phyloP scores from a whole-genome alignment of 2,888 invertebrate species.

The Acanthosepion lycidas region DNA sequence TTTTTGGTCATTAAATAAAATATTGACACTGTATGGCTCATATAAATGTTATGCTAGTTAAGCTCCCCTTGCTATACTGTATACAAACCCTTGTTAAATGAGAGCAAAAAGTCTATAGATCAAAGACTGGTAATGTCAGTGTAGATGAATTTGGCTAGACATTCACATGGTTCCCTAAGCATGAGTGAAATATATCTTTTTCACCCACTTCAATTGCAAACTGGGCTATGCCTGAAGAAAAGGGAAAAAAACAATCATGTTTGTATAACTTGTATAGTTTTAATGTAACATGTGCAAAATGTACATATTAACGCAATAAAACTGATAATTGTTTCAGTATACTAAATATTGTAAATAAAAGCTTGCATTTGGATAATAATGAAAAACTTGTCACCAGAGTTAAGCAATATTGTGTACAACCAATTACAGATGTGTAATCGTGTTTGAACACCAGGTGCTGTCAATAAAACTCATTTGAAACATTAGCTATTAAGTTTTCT shows the following conservation, averaged over 20 bases:
- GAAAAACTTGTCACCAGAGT: not conserved
- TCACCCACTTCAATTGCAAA: not conserved
- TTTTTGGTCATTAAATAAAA: not conserved
- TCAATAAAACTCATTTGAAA: not conserved
- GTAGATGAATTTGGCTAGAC: not conserved
- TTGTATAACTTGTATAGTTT: not conserved
- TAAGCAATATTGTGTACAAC: not conserved
- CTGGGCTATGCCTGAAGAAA: not conserved
- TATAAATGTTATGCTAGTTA: not conserved
- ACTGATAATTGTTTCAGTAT: not conserved
- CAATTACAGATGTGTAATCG: not conserved
- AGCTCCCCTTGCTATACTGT: no score
- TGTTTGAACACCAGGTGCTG: not conserved
- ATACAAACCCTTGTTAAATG: not conserved
- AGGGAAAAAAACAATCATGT: not conserved
- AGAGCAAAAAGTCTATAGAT: not conserved
- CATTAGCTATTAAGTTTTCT: not conserved
- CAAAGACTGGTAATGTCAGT: not conserved
- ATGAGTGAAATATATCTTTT: not conserved
- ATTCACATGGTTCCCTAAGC: not conserved
- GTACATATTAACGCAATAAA: not conserved
- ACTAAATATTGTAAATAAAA: constrained; percentile 5
- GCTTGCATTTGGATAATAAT: not conserved
- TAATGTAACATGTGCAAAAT: not conserved
- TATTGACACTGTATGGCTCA: not conserved